These are phyloP conservation scores for human DNA, from an alignment of 2,113 vertebrate genomes.

Conservation along the genomic window DNA sequence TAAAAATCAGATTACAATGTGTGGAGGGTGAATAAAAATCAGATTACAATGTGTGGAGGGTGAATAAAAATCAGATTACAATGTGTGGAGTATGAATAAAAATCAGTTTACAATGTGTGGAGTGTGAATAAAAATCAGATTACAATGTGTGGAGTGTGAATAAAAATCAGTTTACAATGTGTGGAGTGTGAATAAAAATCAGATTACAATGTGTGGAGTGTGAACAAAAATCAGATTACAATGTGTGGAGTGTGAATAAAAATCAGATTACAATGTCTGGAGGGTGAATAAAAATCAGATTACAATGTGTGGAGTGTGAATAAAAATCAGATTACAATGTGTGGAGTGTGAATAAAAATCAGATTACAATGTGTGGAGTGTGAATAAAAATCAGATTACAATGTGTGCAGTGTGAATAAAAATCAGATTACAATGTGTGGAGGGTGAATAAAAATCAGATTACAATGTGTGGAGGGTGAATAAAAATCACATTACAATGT, in stretches of 20 bases:
- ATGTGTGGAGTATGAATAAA: neutral
- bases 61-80: neutral
- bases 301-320: neutral
- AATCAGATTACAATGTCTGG: too few species aligned
- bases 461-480: neutral
- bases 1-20: rapidly evolving
- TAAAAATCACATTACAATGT: neutral
- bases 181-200: too few species aligned
- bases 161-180: too few species aligned
- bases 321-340: neutral
- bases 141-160: neutral
- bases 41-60: neutral
- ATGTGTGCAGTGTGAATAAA: neutral
- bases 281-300: too few species aligned
- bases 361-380: too few species aligned
- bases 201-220: too few species aligned
- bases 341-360: neutral
- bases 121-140: neutral
- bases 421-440: too few species aligned
- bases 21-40: neutral
- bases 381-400: neutral
- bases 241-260: neutral
- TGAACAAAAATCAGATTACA: neutral
- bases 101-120: too few species aligned
- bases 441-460: too few species aligned